Evolutionary conservation across 2,113 vertebrate genomes (phyloP).

Genomic region (Numida meleagris): DNA sequence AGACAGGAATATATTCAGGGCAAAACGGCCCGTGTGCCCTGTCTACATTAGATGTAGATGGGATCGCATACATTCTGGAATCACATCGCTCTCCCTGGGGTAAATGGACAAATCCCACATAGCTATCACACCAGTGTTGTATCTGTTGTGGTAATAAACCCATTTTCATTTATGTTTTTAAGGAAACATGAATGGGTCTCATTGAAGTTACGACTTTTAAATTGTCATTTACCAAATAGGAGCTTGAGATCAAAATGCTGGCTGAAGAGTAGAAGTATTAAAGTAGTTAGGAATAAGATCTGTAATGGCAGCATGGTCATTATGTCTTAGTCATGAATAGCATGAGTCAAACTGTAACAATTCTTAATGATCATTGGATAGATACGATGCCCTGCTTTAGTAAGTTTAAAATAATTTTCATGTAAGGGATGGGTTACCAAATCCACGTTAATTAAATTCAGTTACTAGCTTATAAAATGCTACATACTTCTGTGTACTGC

Average conservation of each 20-base stretch:
- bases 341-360: neutral
- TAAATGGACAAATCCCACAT: neutral
- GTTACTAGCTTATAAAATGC: neutral
- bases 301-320: neutral
- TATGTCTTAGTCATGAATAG: conserved; percentile 13
- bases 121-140: neutral
- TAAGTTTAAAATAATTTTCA: neutral
- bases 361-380: neutral
- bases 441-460: neutral
- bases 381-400: neutral
- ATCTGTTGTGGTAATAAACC: neutral
- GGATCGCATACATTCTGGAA: neutral
- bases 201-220: neutral
- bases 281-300: neutral
- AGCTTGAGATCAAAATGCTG: neutral
- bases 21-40: neutral
- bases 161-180: neutral
- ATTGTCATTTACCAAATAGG: neutral
- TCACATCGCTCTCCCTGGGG: neutral
- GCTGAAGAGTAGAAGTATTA: neutral
- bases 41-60: neutral
- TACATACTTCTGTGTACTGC: neutral
- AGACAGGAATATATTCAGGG: neutral
- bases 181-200: neutral
- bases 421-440: neutral